Conservation (phyloP, 2,797 vertebrate species). For the Spea hammondii region DNA sequence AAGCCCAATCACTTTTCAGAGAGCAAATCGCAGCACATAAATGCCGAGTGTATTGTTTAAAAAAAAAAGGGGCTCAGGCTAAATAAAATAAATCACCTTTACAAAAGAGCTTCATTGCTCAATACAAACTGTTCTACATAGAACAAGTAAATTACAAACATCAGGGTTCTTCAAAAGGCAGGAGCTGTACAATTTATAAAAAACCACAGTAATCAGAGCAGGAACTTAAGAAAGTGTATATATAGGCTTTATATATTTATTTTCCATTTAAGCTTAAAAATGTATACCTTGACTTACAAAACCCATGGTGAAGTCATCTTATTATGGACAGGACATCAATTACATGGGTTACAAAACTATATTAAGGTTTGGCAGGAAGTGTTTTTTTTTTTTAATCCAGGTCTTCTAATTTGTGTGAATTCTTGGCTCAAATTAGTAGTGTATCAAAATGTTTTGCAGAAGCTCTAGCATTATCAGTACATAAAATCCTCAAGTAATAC, state of each 20-base stretch:
- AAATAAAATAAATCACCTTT: constrained; percentile 47
- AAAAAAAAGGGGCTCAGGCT: constrained; percentile 38
- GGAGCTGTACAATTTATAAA: constrained; percentile 44
- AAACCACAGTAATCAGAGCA: constrained; percentile 31
- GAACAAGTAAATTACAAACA: constrained; percentile 51
- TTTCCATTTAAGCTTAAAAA: no score
- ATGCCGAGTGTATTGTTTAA: constrained; percentile 38
- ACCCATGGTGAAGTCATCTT: no score
- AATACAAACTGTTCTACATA: constrained; percentile 45
- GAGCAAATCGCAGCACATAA: constrained; percentile 32
- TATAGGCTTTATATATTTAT: neutral
- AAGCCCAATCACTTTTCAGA: constrained; percentile 1
- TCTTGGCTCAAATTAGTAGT: no score
- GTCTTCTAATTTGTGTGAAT: no score
- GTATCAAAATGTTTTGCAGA: no score
- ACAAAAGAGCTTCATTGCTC: constrained; percentile 47
- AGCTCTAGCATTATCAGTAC: no score
- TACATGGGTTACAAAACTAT: no score
- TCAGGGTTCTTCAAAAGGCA: constrained; percentile 45
- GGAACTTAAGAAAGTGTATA: constrained; percentile 37
- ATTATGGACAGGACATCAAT: no score
- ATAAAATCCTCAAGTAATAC: no score
- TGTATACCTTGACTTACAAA: no score
- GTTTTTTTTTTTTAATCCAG: no score
- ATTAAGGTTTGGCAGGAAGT: no score